Evolutionary conservation across 1,140 invertebrate genomes (phyloP).

Genomic region (Formica selysi): DNA sequence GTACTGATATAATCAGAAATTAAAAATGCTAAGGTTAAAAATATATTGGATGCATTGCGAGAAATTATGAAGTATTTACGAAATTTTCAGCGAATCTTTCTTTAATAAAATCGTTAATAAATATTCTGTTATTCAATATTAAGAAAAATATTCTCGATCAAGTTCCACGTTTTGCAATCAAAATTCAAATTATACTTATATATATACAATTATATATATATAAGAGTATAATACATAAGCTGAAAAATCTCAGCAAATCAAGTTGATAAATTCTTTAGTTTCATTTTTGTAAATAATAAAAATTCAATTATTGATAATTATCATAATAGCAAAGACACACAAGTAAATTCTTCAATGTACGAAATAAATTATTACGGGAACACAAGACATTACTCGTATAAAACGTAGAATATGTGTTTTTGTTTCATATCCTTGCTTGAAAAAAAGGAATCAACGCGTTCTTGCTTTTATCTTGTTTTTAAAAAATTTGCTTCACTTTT

Average conservation of each 20-base stretch:
- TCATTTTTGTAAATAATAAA: neutral
- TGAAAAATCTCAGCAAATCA: neutral
- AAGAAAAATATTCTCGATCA: neutral
- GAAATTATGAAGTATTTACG: neutral
- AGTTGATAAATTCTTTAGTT: neutral
- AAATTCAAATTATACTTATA: no score
- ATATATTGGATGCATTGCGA: neutral
- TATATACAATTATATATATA: no score
- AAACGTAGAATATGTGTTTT: neutral
- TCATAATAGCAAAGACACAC: neutral
- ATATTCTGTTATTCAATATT: neutral
- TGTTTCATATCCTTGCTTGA: neutral
- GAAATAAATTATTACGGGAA: neutral
- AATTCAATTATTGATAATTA: neutral
- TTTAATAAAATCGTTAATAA: neutral
- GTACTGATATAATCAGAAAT: conserved; percentile 33
- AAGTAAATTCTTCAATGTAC: neutral
- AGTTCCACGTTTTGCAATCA: no score
- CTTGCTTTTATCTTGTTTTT: neutral
- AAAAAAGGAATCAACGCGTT: neutral
- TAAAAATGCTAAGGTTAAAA: neutral
- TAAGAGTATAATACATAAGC: neutral
- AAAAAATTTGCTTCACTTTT: conserved; percentile 16
- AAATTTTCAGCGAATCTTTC: neutral
- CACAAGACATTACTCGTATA: neutral